Conservation (phyloP, 2,797 vertebrate species). For the Emydoidea blandingii region DNA sequence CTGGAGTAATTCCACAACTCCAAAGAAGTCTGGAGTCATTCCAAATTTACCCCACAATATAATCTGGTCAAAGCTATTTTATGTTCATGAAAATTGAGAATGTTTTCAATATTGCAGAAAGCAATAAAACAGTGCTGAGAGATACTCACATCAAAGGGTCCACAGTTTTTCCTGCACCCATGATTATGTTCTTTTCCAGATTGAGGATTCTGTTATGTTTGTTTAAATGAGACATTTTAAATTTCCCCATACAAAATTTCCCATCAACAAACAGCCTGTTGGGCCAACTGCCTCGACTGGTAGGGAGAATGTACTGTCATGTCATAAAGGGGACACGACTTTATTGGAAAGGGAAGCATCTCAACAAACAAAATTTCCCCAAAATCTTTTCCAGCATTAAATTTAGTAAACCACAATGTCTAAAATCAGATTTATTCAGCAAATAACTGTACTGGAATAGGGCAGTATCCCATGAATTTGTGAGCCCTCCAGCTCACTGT, state of each 20-base stretch:
- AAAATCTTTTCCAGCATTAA: too few species aligned
- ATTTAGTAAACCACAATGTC: too few species aligned
- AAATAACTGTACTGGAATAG: too few species aligned
- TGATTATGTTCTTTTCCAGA: not conserved
- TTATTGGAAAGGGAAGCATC: not conserved
- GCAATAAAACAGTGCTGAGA: not conserved
- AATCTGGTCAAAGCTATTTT: not conserved
- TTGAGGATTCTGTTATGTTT: not conserved
- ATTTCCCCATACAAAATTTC: too few species aligned
- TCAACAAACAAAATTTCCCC: not conserved
- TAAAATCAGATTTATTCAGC: too few species aligned
- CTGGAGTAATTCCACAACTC: not conserved
- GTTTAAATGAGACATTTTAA: not conserved
- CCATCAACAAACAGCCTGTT: not conserved
- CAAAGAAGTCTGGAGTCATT: not conserved
- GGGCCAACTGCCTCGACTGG: not conserved
- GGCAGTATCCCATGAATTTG: not conserved
- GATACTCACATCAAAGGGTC: not conserved
- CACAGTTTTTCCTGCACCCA: too few species aligned
- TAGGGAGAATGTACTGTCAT: not conserved
- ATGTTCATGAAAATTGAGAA: not conserved
- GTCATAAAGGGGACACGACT: not conserved
- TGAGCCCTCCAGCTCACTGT: not conserved
- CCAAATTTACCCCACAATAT: not conserved
- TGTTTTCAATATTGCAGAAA: not conserved